These are phyloP conservation scores for Amazona guildingii DNA, from an alignment of 2,113 vertebrate genomes.

Conservation along the genomic window DNA sequence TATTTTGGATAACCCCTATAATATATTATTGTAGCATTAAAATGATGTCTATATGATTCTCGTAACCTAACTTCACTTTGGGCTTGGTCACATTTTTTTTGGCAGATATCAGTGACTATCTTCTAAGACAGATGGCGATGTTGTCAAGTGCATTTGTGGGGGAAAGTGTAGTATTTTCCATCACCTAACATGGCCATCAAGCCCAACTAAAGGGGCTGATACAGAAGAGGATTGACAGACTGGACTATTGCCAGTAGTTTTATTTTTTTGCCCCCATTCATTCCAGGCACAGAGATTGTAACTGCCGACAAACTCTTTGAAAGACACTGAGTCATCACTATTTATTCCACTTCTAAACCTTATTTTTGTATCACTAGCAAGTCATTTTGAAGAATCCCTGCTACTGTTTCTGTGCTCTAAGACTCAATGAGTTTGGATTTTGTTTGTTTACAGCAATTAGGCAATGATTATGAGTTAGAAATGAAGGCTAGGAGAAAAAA, in stretches of 20 bases:
- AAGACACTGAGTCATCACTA: slow-evolving; percentile 28
- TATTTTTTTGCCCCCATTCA: slow-evolving; percentile 3
- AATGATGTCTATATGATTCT: background rate
- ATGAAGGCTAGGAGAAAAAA: background rate
- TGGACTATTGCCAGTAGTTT: background rate
- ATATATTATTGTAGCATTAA: background rate
- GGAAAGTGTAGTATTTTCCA: background rate
- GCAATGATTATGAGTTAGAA: background rate
- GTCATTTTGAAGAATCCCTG: background rate
- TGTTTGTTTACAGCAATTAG: slow-evolving; percentile 13
- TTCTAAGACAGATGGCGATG: background rate
- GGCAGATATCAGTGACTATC: background rate
- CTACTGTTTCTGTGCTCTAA: background rate
- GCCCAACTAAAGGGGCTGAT: background rate
- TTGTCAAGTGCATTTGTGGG: background rate
- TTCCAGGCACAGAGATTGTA: background rate
- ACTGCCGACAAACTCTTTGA: background rate
- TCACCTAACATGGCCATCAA: background rate
- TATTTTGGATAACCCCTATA: background rate
- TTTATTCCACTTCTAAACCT: background rate
- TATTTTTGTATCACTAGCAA: background rate
- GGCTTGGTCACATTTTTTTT: background rate
- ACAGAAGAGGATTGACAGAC: background rate
- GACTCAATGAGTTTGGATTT: background rate
- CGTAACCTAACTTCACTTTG: background rate